Evolutionary conservation across 2,113 vertebrate genomes (phyloP).

Genomic region (Calidris pygmaea): DNA sequence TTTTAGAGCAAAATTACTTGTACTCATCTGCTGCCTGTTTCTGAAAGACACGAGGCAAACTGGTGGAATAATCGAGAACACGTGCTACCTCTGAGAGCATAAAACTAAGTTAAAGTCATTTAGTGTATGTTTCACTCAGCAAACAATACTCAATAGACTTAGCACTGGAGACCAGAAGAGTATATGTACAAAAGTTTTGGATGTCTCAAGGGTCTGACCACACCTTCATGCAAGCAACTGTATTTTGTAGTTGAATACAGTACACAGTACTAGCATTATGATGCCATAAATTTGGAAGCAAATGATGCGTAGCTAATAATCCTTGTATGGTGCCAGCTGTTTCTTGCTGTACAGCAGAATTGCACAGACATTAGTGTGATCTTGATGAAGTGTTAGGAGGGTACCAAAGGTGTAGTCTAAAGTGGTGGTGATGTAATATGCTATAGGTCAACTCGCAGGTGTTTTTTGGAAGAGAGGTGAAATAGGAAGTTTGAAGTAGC

Average conservation of each 20-base stretch:
- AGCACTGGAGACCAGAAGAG: background rate
- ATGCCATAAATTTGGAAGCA: background rate
- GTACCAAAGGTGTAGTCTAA: background rate
- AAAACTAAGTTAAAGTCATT: background rate
- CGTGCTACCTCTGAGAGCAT: fast-evolving
- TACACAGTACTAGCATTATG: background rate
- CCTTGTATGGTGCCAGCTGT: background rate
- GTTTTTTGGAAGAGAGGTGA: background rate
- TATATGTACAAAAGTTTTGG: background rate
- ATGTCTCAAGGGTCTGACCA: background rate
- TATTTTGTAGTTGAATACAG: background rate
- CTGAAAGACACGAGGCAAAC: background rate
- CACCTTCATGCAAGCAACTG: background rate
- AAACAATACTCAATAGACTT: background rate
- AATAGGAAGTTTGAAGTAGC: background rate
- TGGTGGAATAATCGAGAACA: background rate
- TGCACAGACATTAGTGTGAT: background rate
- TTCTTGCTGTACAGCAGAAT: background rate
- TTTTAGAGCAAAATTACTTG: background rate
- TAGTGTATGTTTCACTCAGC: background rate
- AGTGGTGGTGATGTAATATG: background rate
- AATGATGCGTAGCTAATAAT: background rate
- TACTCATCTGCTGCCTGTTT: background rate
- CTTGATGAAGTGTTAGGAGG: background rate
- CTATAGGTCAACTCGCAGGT: background rate